Evolutionary conservation across 2,113 vertebrate species (phyloP).

Genomic region (Eurypyga helias): DNA sequence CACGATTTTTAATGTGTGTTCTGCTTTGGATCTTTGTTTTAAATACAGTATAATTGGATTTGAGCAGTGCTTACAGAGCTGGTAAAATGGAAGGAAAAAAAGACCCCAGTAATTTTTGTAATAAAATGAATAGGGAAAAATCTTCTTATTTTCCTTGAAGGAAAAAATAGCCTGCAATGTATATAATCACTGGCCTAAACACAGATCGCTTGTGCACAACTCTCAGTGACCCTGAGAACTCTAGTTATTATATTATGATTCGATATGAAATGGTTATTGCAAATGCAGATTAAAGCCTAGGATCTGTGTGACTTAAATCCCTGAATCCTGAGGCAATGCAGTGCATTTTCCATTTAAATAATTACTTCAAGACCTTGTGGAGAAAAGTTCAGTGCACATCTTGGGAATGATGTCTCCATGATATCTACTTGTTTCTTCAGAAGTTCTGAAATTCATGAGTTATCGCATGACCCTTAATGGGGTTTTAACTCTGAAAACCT

Average conservation of each 20-base stretch:
- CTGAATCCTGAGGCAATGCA: neutral
- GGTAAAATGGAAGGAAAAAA: neutral
- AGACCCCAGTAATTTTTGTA: fast-evolving
- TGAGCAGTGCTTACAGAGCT: neutral
- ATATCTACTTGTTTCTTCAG: neutral
- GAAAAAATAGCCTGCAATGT: neutral
- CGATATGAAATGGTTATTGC: neutral
- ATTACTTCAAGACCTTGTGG: neutral
- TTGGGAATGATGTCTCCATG: neutral
- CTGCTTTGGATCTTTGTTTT: neutral
- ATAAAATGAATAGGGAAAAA: neutral
- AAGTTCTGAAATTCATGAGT: neutral
- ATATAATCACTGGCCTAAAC: neutral
- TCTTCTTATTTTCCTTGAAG: neutral
- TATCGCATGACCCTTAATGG: neutral
- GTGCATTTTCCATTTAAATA: neutral
- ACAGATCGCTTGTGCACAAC: neutral
- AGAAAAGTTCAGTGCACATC: neutral
- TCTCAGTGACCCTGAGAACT: neutral
- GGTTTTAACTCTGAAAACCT: neutral
- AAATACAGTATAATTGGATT: neutral
- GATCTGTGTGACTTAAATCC: neutral
- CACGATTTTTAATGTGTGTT: neutral
- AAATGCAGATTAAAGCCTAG: neutral
- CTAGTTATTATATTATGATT: neutral